A percentile compares a stretch with the other conserved stretches of the same genome.
Conservation (phyloP, 2,113 vertebrate species). For the Capreolus pygargus region DNA sequence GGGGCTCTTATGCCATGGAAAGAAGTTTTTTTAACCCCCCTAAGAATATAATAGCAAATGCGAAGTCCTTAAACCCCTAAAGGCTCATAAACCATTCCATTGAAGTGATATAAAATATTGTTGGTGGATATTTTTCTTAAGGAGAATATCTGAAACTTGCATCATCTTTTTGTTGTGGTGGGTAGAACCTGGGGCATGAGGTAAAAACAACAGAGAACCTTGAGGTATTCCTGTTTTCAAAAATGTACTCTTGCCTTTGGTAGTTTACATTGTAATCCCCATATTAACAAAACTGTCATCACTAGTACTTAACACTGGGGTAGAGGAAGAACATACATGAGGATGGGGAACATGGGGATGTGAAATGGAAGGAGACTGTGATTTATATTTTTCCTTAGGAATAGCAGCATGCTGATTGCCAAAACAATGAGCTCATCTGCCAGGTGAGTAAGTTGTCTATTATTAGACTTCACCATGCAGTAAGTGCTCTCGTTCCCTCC, state of each 20-base stretch:
- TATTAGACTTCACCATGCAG: constrained; percentile 76
- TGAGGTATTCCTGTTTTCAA: not conserved
- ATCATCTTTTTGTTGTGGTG: not conserved
- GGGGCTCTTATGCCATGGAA: not conserved
- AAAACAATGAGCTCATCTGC: constrained; percentile 79
- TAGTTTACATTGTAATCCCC: not conserved
- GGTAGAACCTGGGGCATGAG: not conserved
- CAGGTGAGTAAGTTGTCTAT: constrained; percentile 79
- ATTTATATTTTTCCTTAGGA: not conserved
- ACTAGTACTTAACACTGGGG: not conserved
- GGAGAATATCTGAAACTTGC: not conserved
- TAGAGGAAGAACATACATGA: not conserved
- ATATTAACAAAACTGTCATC: not conserved
- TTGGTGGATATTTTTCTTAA: not conserved
- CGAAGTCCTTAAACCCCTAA: not conserved
- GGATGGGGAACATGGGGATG: not conserved
- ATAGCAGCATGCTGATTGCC: constrained; percentile 65
- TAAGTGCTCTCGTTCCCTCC: constrained; percentile 73
- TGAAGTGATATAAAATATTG: not conserved
- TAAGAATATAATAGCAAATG: not conserved
- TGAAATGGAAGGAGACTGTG: not conserved
- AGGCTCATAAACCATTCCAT: not conserved
- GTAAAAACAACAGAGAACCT: not conserved
- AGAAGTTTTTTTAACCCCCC: not conserved
- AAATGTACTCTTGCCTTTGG: not conserved